phyloP scores from a whole-genome alignment of 2,888 invertebrate genomes.

The Bellardia bayeri region DNA sequence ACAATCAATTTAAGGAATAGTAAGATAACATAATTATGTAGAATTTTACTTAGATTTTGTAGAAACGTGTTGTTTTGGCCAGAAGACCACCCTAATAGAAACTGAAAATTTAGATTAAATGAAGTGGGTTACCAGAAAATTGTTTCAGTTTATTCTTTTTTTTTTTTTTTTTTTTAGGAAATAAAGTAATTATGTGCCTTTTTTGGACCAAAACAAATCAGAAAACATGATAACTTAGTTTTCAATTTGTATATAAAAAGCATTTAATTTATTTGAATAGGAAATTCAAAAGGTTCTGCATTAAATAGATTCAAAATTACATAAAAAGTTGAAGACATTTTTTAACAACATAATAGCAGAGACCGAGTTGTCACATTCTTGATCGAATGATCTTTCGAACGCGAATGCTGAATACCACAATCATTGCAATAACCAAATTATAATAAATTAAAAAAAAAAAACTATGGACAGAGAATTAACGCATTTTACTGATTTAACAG shows the following conservation, averaged over 20 bases:
- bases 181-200: constrained; percentile 18
- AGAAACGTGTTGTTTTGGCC: background rate
- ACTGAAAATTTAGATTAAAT: constrained; percentile 31
- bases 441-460: no score
- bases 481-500: no score
- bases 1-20: constrained; percentile 6
- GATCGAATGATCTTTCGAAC: no score
- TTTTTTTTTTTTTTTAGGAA: background rate
- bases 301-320: no score
- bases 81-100: constrained; percentile 40
- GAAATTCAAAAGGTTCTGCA: no score
- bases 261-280: no score
- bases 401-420: no score
- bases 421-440: no score
- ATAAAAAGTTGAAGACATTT: no score
- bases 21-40: constrained; percentile 62
- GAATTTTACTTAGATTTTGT: constrained; percentile 19
- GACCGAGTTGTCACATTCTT: no score
- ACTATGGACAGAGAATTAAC: no score
- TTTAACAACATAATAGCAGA: no score
- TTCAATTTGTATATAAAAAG: background rate
- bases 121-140: constrained; percentile 46
- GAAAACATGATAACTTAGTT: constrained; percentile 10
- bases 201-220: background rate
- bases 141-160: background rate